Conservation (phyloP, 2,113 vertebrate species). For the Sinocyclocheilus anophthalmus region DNA sequence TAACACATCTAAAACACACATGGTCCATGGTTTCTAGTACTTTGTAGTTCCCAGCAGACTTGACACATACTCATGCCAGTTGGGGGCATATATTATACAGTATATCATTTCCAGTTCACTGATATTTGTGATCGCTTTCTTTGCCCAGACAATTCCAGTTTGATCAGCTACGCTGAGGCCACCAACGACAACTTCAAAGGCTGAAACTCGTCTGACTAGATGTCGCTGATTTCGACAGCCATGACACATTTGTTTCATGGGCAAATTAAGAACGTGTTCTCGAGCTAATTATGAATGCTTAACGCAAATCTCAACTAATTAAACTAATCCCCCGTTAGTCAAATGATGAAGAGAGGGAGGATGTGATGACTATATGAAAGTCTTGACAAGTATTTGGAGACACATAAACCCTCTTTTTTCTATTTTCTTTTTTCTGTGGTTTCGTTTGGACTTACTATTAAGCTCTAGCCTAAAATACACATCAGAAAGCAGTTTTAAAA, state of each 20-base stretch:
- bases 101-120: conserved; percentile 4
- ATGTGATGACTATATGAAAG: conserved; percentile 15
- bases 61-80: background rate
- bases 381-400: conserved; percentile 1
- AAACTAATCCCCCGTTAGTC: conserved; percentile 45
- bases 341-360: conserved; percentile 8
- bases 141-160: conserved; percentile 2
- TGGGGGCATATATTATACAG: background rate
- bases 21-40: background rate
- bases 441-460: background rate
- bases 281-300: conserved; percentile 47
- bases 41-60: background rate
- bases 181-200: conserved; percentile 35
- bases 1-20: background rate
- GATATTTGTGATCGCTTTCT: conserved; percentile 24
- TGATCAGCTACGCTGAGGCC: background rate
- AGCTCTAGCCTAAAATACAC: conserved; percentile 23
- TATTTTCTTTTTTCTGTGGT: background rate
- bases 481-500: background rate
- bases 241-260: conserved; percentile 35
- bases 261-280: conserved; percentile 45
- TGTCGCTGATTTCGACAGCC: conserved; percentile 30
- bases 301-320: conserved; percentile 47
- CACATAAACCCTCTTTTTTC: background rate
- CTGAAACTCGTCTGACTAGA: conserved; percentile 21